A percentile compares a stretch with the other conserved stretches of the same genome.
phyloP scores from a whole-genome alignment of 1,140 invertebrate species.

The Acromyrmex echinatior region DNA sequence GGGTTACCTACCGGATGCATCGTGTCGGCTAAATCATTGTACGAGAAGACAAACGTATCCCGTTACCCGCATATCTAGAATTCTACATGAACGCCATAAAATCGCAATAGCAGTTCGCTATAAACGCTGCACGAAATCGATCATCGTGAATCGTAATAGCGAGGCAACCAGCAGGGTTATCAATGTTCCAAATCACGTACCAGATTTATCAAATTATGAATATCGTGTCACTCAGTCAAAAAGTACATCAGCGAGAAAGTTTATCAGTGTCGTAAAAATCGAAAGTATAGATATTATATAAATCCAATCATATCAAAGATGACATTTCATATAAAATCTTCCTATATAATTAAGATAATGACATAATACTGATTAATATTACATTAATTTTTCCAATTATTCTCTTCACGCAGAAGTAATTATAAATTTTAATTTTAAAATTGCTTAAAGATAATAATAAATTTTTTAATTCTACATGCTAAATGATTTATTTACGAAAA shows the following conservation, averaged over 20 bases:
- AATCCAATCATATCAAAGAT: background rate
- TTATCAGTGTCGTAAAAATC: background rate
- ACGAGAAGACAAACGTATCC: conserved; percentile 28
- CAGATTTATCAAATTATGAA: conserved; percentile 28
- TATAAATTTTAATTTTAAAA: conserved; percentile 15
- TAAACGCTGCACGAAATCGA: conserved; percentile 24
- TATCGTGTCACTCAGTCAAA: conserved; percentile 1
- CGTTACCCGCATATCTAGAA: conserved; percentile 24
- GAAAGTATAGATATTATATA: background rate
- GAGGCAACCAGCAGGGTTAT: conserved; percentile 14
- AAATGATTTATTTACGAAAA: background rate
- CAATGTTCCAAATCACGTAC: conserved; percentile 26
- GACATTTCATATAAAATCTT: background rate
- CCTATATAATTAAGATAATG: background rate
- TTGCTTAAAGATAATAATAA: background rate
- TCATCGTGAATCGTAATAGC: conserved; percentile 33
- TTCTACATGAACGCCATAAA: conserved; percentile 45
- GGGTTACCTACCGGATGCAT: conserved; percentile 14
- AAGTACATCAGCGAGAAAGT: background rate
- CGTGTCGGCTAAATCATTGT: conserved; percentile 31
- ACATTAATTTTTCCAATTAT: background rate
- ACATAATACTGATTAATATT: too few relatives aligned
- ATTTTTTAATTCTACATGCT: background rate
- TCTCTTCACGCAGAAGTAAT: background rate
- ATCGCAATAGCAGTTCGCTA: conserved; percentile 9